Conservation (phyloP, 1,140 invertebrate species). For the Pectinophora gossypiella region DNA sequence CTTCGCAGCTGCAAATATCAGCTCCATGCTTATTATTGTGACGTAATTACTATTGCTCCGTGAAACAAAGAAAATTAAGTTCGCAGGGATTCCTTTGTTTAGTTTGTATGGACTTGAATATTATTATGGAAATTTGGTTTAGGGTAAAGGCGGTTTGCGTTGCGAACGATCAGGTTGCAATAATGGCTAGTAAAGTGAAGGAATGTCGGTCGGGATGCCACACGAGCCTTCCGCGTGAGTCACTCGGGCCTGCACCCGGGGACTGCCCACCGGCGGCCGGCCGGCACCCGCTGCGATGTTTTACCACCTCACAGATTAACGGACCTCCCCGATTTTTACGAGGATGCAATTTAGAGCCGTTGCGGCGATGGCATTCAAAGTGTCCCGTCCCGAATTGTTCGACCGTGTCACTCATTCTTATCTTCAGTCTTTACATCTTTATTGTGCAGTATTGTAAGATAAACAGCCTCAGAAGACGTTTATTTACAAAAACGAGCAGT, state of each 20-base stretch:
- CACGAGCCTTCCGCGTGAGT: constrained; percentile 44
- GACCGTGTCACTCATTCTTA: constrained; percentile 6
- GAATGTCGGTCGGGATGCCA: constrained; percentile 50
- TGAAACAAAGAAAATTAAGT: constrained; percentile 62
- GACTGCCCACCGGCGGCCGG: constrained; percentile 13
- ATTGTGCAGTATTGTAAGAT: constrained; percentile 9
- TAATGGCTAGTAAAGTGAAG: constrained; percentile 5
- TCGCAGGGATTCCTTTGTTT: constrained; percentile 43
- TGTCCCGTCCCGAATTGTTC: too few relatives aligned
- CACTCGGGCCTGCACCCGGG: constrained; percentile 33
- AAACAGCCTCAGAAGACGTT: not conserved
- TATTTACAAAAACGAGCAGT: constrained; percentile 5
- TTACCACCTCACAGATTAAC: constrained; percentile 17
- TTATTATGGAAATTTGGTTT: not conserved
- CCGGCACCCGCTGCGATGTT: not conserved
- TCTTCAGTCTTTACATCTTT: constrained; percentile 16
- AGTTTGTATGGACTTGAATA: constrained; percentile 1
- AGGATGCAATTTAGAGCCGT: constrained; percentile 15
- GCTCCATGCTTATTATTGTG: constrained; percentile 61
- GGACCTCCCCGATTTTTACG: constrained; percentile 18
- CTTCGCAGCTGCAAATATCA: constrained; percentile 69
- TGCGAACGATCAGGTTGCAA: not conserved
- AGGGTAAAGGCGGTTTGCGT: too few relatives aligned
- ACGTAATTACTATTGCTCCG: constrained; percentile 57
- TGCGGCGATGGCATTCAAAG: too few relatives aligned